Evolutionary conservation across 2,113 vertebrate species (phyloP).

Genomic region (Hippocampus guttulatus): DNA sequence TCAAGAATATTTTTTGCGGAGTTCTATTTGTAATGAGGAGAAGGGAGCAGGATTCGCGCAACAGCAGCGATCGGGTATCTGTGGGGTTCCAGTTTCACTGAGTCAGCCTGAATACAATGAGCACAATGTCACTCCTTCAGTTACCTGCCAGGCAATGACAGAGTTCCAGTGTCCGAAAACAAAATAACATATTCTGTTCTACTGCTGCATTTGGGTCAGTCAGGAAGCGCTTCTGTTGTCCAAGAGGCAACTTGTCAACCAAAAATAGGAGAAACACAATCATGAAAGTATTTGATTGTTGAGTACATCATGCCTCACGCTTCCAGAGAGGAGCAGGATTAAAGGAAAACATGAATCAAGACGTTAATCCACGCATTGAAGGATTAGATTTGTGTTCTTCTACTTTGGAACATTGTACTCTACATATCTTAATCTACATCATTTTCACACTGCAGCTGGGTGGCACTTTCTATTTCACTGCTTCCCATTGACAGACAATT

Average conservation of each 20-base stretch:
- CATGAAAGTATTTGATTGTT: neutral
- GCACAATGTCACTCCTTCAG: conserved; percentile 10
- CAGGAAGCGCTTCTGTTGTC: neutral
- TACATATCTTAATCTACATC: neutral
- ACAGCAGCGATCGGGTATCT: conserved; percentile 30
- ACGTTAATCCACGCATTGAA: conserved; percentile 38
- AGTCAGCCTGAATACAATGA: conserved; percentile 23
- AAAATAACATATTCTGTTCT: neutral
- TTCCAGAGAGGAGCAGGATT: conserved; percentile 36
- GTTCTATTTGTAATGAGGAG: neutral
- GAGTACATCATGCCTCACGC: neutral
- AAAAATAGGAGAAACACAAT: neutral
- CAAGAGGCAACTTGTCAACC: too few relatives aligned
- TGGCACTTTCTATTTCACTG: neutral
- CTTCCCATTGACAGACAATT: neutral
- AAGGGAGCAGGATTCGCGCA: neutral
- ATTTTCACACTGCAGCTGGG: neutral
- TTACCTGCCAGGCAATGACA: conserved; percentile 6
- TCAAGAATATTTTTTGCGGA: neutral
- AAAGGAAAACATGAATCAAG: conserved; percentile 33
- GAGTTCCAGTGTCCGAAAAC: neutral
- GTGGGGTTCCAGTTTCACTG: conserved; percentile 31
- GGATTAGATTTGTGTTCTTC: conserved; percentile 44
- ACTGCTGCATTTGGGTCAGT: neutral
- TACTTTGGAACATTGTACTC: conserved; percentile 19